Evolutionary conservation across 2,888 invertebrate genomes (phyloP).

Genomic region (Sphaerolaimus hirsutus): DNA sequence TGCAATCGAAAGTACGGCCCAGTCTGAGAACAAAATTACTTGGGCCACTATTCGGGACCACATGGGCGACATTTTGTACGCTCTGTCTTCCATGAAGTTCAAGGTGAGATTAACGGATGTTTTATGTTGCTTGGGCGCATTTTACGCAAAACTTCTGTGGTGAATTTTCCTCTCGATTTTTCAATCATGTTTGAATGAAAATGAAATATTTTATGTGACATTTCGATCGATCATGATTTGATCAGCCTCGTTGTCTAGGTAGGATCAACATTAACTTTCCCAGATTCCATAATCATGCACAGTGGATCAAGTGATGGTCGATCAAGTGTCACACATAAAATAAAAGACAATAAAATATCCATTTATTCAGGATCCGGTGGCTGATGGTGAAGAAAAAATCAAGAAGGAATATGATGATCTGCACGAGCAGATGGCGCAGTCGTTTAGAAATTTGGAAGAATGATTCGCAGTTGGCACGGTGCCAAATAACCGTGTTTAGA

Average conservation of each 20-base stretch:
- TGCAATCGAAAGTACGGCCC: constrained; percentile 88
- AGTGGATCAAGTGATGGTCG: neutral
- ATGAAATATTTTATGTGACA: neutral
- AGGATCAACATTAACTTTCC: neutral
- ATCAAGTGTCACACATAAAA: neutral
- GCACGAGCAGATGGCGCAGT: constrained; percentile 80
- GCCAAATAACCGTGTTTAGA: no score
- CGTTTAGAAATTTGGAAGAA: constrained; percentile 94
- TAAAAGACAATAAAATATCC: neutral
- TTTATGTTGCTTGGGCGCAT: no score
- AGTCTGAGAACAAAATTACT: constrained; percentile 92
- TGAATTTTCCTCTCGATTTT: no score
- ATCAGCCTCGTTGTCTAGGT: neutral
- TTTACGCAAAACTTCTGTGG: no score
- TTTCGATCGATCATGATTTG: neutral
- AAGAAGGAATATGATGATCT: constrained; percentile 86
- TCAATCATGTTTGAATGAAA: no score
- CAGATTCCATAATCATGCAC: neutral
- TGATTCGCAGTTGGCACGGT: no score
- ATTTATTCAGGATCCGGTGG: constrained; percentile 60
- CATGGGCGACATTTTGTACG: constrained; percentile 83
- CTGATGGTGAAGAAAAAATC: constrained; percentile 90
- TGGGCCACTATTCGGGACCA: constrained; percentile 91
- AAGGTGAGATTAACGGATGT: no score
- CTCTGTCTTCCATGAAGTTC: constrained; percentile 96